phyloP scores from a whole-genome alignment of 2,797 vertebrate genomes.

The Clamator glandarius region DNA sequence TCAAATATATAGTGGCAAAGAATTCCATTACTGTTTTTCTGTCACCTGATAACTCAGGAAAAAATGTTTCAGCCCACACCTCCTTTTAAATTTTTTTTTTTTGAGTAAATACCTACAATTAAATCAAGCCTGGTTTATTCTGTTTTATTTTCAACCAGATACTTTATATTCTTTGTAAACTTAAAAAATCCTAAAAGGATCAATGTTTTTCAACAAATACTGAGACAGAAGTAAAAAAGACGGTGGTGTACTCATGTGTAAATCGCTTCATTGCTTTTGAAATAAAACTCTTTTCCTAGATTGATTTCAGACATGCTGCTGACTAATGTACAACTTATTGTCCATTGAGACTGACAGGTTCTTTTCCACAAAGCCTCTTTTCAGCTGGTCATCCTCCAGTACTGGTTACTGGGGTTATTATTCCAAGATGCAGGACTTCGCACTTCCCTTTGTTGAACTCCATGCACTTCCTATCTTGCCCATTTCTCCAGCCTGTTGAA shows the following conservation, averaged over 20 bases:
- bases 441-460: neutral
- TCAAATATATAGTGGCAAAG: neutral
- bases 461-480: neutral
- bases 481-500: too few relatives aligned
- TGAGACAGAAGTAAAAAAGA: neutral
- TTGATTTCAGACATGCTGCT: neutral
- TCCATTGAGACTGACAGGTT: too few relatives aligned
- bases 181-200: neutral
- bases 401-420: neutral
- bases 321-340: neutral
- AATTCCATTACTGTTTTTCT: neutral
- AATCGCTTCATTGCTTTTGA: neutral
- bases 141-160: neutral
- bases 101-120: neutral
- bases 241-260: neutral
- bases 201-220: neutral
- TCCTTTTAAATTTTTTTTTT: neutral
- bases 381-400: neutral
- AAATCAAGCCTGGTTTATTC: neutral
- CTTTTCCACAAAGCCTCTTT: neutral
- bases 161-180: neutral
- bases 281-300: neutral
- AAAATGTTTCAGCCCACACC: neutral
- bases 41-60: neutral
- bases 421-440: neutral